Conservation (phyloP, 2,888 invertebrate genomes). For the Pheosia tremula region DNA sequence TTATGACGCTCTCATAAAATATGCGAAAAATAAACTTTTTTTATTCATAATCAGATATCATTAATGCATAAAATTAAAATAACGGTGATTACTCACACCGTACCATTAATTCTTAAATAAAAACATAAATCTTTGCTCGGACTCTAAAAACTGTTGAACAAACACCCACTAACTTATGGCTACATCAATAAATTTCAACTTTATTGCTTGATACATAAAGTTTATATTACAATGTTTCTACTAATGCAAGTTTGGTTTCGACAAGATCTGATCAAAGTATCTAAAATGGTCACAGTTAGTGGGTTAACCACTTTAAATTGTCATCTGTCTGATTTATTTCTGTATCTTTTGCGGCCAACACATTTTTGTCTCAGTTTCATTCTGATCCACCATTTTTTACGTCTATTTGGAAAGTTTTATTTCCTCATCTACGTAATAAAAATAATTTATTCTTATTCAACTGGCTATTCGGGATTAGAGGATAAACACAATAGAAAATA, state of each 20-base stretch:
- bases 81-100: slow-evolving; percentile 77
- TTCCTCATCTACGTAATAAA: slow-evolving; percentile 44
- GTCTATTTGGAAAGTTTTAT: slow-evolving; percentile 48
- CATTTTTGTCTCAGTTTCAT: slow-evolving; percentile 70
- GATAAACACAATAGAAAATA: background rate
- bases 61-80: slow-evolving; percentile 77
- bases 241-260: slow-evolving; percentile 66
- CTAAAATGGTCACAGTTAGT: slow-evolving; percentile 85
- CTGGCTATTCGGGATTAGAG: background rate
- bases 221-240: slow-evolving; percentile 44
- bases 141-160: slow-evolving; percentile 75
- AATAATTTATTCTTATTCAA: slow-evolving; percentile 28
- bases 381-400: slow-evolving; percentile 45
- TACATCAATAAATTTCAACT: slow-evolving; percentile 54
- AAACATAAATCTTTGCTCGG: slow-evolving; percentile 80
- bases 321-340: slow-evolving; percentile 85
- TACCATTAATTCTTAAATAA: slow-evolving; percentile 80
- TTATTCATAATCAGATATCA: slow-evolving; percentile 60
- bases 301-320: slow-evolving; percentile 86
- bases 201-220: slow-evolving; percentile 38
- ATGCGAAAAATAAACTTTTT: slow-evolving; percentile 41
- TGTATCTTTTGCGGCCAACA: slow-evolving; percentile 80
- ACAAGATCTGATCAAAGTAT: slow-evolving; percentile 83
- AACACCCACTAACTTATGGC: slow-evolving; percentile 73
- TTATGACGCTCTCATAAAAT: slow-evolving; percentile 35